Conservation (phyloP, 2,113 vertebrate genomes). For the Cavia aperea region DNA sequence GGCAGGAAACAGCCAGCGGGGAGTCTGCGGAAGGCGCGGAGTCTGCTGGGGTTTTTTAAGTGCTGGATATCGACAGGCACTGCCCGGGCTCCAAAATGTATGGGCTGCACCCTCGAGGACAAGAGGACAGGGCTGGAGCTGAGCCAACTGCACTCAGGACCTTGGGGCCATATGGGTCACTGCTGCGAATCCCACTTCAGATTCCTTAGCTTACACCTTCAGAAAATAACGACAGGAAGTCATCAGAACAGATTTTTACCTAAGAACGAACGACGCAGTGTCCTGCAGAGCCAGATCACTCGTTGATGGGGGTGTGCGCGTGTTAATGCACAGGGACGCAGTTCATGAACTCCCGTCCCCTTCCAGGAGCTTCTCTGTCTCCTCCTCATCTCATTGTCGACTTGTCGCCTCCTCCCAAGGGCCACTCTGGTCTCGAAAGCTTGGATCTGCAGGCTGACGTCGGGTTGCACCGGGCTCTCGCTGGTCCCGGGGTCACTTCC, state of each 20-base stretch:
- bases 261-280: background rate
- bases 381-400: background rate
- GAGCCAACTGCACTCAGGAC: background rate
- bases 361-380: background rate
- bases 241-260: background rate
- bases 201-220: background rate
- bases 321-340: background rate
- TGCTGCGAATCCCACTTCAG: background rate
- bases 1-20: background rate
- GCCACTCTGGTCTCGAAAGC: background rate
- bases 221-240: background rate
- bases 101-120: background rate
- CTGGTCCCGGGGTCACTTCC: background rate
- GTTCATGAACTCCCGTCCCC: background rate
- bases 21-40: background rate
- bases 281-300: background rate
- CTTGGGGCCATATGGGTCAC: background rate
- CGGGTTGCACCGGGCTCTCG: background rate
- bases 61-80: too few relatives aligned
- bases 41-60: background rate
- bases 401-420: background rate
- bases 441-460: background rate
- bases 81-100: background rate
- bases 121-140: background rate
- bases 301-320: background rate